Evolutionary conservation across 2,888 invertebrate species (phyloP).

Genomic region (Drosophila nr. perissopoda): DNA sequence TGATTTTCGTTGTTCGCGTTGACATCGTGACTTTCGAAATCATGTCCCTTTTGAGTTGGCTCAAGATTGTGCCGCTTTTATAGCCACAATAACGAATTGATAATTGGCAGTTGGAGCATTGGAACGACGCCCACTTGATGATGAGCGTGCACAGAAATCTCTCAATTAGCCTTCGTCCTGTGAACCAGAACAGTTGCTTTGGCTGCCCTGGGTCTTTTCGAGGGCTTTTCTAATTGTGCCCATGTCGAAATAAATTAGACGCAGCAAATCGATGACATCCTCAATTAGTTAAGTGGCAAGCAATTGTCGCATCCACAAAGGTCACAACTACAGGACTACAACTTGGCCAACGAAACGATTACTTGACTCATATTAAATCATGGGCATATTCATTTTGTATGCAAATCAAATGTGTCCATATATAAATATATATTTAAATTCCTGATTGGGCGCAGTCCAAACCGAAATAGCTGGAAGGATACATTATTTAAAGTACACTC

Average conservation of each 20-base stretch:
- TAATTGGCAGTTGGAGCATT: conserved; percentile 53
- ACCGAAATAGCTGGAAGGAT: background rate
- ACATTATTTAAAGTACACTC: background rate
- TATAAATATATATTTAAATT: background rate
- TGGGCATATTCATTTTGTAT: background rate
- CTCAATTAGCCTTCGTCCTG: conserved; percentile 66
- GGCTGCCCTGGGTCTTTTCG: background rate
- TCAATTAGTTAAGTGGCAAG: conserved; percentile 52
- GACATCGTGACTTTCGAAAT: conserved; percentile 5
- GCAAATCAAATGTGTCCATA: background rate
- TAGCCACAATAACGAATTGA: conserved; percentile 39
- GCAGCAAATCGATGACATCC: conserved; percentile 63
- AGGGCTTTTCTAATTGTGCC: conserved; percentile 61
- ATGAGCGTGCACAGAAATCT: conserved; percentile 47
- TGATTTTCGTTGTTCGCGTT: background rate
- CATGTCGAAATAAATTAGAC: conserved; percentile 55
- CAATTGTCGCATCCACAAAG: conserved; percentile 38
- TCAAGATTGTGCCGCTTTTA: conserved; percentile 13
- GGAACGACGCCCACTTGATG: conserved; percentile 59
- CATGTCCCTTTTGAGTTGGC: background rate
- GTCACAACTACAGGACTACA: conserved; percentile 8
- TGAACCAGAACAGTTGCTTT: conserved; percentile 65
- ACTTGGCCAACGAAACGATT: background rate
- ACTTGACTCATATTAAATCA: background rate
- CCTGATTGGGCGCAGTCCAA: background rate